Base-by-base conservation (phyloP, 2,113 vertebrate genomes). In the Candoia aspera region DNA sequence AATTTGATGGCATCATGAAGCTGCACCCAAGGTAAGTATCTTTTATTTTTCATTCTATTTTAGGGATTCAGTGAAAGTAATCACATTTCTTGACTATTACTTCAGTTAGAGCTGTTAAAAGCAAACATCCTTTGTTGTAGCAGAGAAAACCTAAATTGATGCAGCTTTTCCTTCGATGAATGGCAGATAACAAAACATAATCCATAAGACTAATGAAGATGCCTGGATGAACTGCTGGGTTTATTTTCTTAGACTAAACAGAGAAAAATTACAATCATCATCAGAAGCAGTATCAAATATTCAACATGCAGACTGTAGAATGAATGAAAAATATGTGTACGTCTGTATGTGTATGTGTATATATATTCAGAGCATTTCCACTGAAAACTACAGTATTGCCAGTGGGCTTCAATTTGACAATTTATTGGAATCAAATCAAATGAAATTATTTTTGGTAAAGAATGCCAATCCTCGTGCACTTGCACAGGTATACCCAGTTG, bases 11-110 rank as follows among this genome's bases (percentile, higher is more conserved):
- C 4, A 21, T 3, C 84, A 73, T 6, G 0, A 21, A 87, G 86
- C 46, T 87, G 0, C 13, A 33, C 8, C 60, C 29, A 62, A 29
- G 33, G 24, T 37, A 24, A 54, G n/a, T 21, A 1, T 89, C 13
- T 93, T 90, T 92, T 88, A 53, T 8, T 10, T 2, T 79, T 95
- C 93, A 88, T 90, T 92, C 4, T 83, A 5, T 59, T 84, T 2
- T 21, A 83, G 0, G 17, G 73, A 1, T 60, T 95, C 29, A 55
- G 5, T 86, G 86, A 1, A 94, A 21, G 2, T 68, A 92, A 89
- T 62, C 42, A 29, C 17, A 59, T 90, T 53, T 89, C 59, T 89
- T 1, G 53, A 55, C 17, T 6, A 29, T 55, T 33, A 21, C 17
- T 23, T 55, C 53, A n/a, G 53, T n/a, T 55, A 86, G 84, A 9